Evolutionary conservation across 2,113 vertebrate species (phyloP).

Genomic region (Myotis yumanensis): DNA sequence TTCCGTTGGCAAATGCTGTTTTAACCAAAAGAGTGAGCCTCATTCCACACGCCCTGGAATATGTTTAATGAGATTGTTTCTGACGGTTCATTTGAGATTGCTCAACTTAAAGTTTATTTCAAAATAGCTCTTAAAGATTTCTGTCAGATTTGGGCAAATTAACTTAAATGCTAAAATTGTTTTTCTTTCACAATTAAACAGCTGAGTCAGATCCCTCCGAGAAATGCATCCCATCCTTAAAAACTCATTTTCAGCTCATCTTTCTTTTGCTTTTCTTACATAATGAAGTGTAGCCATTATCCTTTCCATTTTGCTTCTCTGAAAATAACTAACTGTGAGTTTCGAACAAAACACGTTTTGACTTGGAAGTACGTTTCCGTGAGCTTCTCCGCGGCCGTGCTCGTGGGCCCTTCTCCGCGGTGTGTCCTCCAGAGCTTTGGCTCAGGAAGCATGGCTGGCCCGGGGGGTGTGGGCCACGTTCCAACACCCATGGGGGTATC

Average conservation of each 20-base stretch:
- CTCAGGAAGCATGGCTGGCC: background rate
- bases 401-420: background rate
- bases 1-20: slow-evolving; percentile 43
- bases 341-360: slow-evolving; percentile 26
- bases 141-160: slow-evolving; percentile 50
- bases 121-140: slow-evolving; percentile 3
- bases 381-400: background rate
- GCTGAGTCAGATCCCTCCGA: slow-evolving; percentile 44
- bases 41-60: slow-evolving; percentile 4
- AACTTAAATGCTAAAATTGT: background rate
- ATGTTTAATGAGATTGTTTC: slow-evolving; percentile 50
- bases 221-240: slow-evolving; percentile 9
- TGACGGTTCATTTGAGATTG: background rate
- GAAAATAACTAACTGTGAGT: slow-evolving; percentile 24
- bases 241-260: slow-evolving; percentile 20
- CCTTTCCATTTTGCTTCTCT: background rate
- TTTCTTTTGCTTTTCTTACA: background rate
- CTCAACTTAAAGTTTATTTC: slow-evolving; percentile 38
- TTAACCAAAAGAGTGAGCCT: background rate
- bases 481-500: background rate
- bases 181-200: slow-evolving; percentile 45
- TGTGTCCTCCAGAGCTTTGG: background rate
- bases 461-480: background rate
- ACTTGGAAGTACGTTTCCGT: background rate
- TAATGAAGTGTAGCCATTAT: slow-evolving; percentile 27